Evolutionary conservation across 2,113 vertebrate species (phyloP).

Genomic region (Syrrhaptes paradoxus): DNA sequence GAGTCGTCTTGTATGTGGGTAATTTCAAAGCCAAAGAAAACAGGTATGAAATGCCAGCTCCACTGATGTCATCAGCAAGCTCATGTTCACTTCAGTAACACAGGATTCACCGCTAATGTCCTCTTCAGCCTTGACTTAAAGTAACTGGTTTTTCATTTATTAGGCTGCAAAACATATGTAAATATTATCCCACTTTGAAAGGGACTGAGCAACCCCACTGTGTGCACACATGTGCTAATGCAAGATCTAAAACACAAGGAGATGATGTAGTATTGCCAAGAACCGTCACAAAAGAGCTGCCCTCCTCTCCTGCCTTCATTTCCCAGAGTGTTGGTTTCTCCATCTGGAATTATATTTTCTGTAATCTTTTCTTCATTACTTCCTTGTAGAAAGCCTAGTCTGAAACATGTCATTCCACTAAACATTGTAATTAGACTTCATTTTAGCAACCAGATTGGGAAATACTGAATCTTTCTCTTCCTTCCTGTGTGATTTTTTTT

Average conservation of each 20-base stretch:
- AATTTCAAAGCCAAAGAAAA: not conserved
- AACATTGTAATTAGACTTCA: not conserved
- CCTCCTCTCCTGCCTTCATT: not conserved
- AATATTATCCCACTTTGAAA: not conserved
- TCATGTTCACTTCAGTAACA: not conserved
- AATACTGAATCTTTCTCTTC: not conserved
- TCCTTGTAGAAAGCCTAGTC: not conserved
- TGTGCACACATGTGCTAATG: accelerated
- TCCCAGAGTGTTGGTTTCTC: not conserved
- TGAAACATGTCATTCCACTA: not conserved
- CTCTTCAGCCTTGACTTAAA: not conserved
- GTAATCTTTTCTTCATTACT: not conserved
- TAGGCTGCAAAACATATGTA: not conserved
- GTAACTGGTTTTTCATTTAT: not conserved
- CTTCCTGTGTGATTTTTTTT: not conserved
- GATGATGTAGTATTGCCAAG: not conserved
- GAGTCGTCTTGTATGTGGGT: not conserved
- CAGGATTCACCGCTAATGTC: not conserved
- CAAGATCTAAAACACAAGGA: not conserved
- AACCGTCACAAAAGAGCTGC: not conserved
- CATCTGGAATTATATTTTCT: not conserved
- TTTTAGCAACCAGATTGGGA: not conserved
- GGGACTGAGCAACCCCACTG: not conserved
- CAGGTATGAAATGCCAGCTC: not conserved
- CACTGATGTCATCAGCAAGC: not conserved